Evolutionary conservation across 2,888 invertebrate genomes (phyloP).

Genomic region (Hypsopygia costalis): DNA sequence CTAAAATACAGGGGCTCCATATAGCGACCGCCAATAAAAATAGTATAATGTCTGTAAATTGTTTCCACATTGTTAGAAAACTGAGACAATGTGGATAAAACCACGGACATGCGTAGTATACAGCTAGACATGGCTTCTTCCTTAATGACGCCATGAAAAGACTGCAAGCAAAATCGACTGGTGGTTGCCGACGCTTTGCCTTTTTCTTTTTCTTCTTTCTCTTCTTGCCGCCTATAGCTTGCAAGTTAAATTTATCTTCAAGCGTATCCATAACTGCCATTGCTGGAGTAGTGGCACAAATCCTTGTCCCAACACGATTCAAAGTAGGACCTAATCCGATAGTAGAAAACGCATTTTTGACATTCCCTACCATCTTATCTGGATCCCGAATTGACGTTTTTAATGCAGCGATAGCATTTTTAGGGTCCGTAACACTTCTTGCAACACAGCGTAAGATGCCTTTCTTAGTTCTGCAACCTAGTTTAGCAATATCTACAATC

Average conservation of each 20-base stretch:
- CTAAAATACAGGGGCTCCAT: constrained; percentile 52
- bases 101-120: constrained; percentile 43
- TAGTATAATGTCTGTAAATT: constrained; percentile 36
- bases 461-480: constrained; percentile 15
- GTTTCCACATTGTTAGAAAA: constrained; percentile 33
- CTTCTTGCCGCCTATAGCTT: constrained; percentile 9
- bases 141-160: constrained; percentile 41
- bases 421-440: constrained; percentile 26
- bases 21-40: constrained; percentile 44
- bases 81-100: constrained; percentile 47
- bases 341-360: constrained; percentile 17
- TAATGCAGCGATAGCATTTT: constrained; percentile 17
- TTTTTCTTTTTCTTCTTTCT: constrained; percentile 11
- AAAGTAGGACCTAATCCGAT: constrained; percentile 23
- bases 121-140: constrained; percentile 32
- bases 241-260: no score
- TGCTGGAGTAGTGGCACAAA: constrained; percentile 16
- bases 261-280: constrained; percentile 11
- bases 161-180: constrained; percentile 33
- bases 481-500: constrained; percentile 22
- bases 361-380: constrained; percentile 10
- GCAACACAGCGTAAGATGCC: constrained; percentile 17
- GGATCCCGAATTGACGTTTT: constrained; percentile 22
- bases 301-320: constrained; percentile 25
- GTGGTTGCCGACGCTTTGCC: constrained; percentile 1